Evolutionary conservation across 1,140 invertebrate species (phyloP).

Genomic region (Leptinotarsa lineolata): DNA sequence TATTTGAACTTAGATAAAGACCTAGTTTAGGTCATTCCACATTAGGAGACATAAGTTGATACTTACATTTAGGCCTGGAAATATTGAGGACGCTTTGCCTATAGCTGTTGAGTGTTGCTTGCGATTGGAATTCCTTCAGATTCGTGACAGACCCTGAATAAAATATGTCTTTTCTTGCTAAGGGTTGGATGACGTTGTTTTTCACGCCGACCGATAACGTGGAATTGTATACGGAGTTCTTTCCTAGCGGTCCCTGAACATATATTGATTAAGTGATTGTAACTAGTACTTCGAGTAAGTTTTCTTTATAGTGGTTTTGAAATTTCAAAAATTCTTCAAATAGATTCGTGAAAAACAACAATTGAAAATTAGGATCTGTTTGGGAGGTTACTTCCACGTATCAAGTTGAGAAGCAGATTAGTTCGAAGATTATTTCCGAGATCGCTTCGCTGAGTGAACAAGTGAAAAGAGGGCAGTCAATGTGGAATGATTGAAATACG

Average conservation of each 20-base stretch:
- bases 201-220: constrained; percentile 14
- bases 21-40: constrained; percentile 50
- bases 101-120: background rate
- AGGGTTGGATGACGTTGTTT: background rate
- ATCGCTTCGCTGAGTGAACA: too few species aligned
- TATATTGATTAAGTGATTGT: background rate
- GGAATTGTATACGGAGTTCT: constrained; percentile 4
- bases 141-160: constrained; percentile 18
- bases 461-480: too few species aligned
- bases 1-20: constrained; percentile 53
- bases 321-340: too few species aligned
- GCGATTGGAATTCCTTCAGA: constrained; percentile 19
- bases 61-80: constrained; percentile 26
- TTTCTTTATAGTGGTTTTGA: too few species aligned
- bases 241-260: background rate
- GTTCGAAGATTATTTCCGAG: too few species aligned
- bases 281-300: too few species aligned
- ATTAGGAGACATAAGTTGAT: background rate
- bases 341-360: too few species aligned
- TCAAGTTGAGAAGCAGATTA: too few species aligned
- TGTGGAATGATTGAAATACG: too few species aligned
- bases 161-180: constrained; percentile 19
- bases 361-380: too few species aligned
- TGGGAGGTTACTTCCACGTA: too few species aligned
- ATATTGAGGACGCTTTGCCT: constrained; percentile 35